Conservation (phyloP, 2,113 vertebrate genomes). For the Mastomys natalensis region DNA sequence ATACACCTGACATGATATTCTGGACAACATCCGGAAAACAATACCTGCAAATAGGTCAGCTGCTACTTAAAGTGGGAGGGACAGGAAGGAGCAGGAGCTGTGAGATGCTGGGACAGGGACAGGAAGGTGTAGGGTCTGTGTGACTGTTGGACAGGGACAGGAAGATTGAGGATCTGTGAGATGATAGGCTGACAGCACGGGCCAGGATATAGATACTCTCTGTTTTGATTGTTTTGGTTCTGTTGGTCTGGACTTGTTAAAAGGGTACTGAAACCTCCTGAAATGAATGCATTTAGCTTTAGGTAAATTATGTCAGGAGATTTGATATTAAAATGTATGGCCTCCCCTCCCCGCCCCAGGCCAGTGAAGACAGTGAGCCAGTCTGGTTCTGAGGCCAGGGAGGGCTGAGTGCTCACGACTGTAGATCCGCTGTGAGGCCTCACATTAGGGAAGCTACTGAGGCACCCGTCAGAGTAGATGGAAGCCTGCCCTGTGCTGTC, state of each 20-base stretch:
- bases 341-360: not conserved
- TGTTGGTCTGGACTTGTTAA: not conserved
- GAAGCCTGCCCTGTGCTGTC: accelerated
- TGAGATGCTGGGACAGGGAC: not conserved
- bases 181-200: not conserved
- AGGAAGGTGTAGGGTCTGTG: not conserved
- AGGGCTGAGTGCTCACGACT: accelerated
- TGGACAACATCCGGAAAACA: accelerated
- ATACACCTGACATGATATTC: accelerated
- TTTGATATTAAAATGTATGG: not conserved
- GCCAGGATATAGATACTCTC: accelerated
- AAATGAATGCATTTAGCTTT: not conserved
- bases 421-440: accelerated
- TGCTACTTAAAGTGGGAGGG: accelerated
- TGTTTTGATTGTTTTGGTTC: accelerated
- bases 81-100: not conserved
- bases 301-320: not conserved
- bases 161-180: not conserved
- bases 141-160: not conserved
- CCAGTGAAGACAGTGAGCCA: not conserved
- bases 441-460: not conserved
- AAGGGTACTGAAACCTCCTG: not conserved
- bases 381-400: not conserved
- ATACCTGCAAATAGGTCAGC: not conserved
- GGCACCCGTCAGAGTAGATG: too few species aligned